Percentiles rank a stretch among this genome's conserved stretches.
Evolutionary conservation across 2,113 vertebrate species (phyloP).

Genomic region (Oceanodroma tethys): DNA sequence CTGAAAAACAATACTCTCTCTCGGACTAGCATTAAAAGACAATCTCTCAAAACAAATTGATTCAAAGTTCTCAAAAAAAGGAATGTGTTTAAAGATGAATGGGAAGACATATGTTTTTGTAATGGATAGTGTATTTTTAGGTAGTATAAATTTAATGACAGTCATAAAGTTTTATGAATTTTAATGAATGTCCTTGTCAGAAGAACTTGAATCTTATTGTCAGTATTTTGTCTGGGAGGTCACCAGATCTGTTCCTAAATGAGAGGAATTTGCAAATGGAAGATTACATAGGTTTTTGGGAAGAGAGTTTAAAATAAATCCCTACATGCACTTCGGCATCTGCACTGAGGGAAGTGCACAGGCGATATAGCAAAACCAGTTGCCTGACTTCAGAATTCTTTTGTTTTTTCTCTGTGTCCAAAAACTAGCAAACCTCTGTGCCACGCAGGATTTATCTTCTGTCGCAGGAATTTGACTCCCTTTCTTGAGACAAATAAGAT

Average conservation of each 20-base stretch:
- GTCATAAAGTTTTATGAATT: background rate
- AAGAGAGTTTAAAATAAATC: background rate
- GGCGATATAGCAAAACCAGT: background rate
- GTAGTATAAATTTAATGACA: background rate
- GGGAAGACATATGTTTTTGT: background rate
- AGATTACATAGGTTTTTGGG: background rate
- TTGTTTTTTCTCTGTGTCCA: background rate
- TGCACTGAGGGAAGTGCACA: background rate
- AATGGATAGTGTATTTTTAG: background rate
- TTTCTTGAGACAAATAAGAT: background rate
- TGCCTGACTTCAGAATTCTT: background rate
- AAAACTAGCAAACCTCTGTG: background rate
- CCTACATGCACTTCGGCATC: accelerated
- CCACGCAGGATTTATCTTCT: background rate
- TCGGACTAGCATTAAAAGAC: background rate
- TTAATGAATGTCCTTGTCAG: background rate
- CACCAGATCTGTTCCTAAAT: background rate
- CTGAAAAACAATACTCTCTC: background rate
- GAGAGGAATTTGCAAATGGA: background rate
- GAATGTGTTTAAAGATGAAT: background rate
- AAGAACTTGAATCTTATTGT: background rate
- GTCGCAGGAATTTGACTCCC: background rate
- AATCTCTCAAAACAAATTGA: background rate
- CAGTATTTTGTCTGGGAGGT: background rate
- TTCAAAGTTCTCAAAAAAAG: background rate